These are phyloP conservation scores for Cheirogaleus medius DNA, from an alignment of 2,113 vertebrate genomes.

Conservation along the genomic window DNA sequence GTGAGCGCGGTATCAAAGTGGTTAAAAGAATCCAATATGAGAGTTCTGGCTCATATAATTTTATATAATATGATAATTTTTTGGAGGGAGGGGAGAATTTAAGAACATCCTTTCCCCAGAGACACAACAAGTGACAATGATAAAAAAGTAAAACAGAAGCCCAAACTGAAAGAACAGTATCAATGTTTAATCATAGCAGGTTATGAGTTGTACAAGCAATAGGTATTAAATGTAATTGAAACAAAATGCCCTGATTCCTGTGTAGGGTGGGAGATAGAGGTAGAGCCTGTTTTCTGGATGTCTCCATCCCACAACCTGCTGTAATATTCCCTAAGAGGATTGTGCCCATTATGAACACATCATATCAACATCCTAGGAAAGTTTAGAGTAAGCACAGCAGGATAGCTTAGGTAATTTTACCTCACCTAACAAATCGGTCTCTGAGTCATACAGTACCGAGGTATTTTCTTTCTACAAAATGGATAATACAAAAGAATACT, in stretches of 20 bases:
- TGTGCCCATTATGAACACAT: background rate
- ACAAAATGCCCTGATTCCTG: conserved; percentile 68
- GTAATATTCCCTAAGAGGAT: background rate
- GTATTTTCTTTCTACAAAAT: conserved; percentile 18
- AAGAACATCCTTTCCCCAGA: background rate
- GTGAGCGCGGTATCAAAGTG: no score
- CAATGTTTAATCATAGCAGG: conserved; percentile 78
- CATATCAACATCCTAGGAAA: background rate
- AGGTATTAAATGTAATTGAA: conserved; percentile 79
- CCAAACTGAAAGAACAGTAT: conserved; percentile 63
- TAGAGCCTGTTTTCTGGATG: background rate
- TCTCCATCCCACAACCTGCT: accelerated
- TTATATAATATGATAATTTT: background rate
- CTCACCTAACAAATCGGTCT: background rate
- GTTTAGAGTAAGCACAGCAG: background rate
- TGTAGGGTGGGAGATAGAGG: background rate
- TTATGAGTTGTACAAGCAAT: conserved; percentile 66
- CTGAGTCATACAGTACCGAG: background rate
- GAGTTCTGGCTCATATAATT: background rate
- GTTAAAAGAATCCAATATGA: conserved; percentile 27
- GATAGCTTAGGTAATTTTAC: conserved; percentile 36
- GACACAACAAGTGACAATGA: background rate
- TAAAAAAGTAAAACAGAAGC: conserved; percentile 29
- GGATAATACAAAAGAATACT: conserved; percentile 41
- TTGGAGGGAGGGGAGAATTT: background rate